Base-by-base conservation (phyloP, 2,113 vertebrate species). In the Calidris pygmaea region DNA sequence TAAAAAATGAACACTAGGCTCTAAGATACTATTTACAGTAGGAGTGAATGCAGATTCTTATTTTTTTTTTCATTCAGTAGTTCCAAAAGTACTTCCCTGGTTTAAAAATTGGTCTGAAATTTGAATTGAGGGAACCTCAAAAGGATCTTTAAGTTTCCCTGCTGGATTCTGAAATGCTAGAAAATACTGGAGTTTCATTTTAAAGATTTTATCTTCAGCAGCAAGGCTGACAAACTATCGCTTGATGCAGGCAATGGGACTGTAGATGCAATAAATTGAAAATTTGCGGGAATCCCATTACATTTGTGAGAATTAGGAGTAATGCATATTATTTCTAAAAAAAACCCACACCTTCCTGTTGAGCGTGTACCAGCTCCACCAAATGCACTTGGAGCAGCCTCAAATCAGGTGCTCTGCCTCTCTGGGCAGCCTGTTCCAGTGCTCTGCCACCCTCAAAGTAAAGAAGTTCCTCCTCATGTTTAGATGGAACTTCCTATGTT, bases 351-450 rank as follows among this genome's bases (percentile, higher is more conserved):
- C 39, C 60, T 66, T 37, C 45, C 70, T 62, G 58, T 45, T 85
- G 59, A 85, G 79, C 20, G 35, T 41, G 20, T 79, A 62, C 29
- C 15, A 73, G 27, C 41, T 65, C 34, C 0, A 0, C 67, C 63
- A 88, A 90, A 48, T 0, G 0, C 0, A 0, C 20, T n/a, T 43
- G 12, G 30, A 81, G 47, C 56, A 30, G 52, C 71, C 27, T 52
- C 41, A 56, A 66, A 24, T 23, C 48, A 50, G 48, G 48, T 85
- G 71, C 55, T 91, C 37, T 10, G 10, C 37, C 37, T 39, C 37
- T 39, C 10, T 39, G 37, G 37, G 37, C 10, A 39, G 37, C 37
- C 37, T 39, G 37, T 39, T 39, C 37, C 37, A 39, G 37, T 39
- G 37, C 37, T 39, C 37, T 39, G 37, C 37, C 37, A 39, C 37